A percentile compares a stretch with the other conserved stretches of the same genome.
phyloP scores from a whole-genome alignment of 2,113 vertebrate genomes.

The Colinus virginianus region DNA sequence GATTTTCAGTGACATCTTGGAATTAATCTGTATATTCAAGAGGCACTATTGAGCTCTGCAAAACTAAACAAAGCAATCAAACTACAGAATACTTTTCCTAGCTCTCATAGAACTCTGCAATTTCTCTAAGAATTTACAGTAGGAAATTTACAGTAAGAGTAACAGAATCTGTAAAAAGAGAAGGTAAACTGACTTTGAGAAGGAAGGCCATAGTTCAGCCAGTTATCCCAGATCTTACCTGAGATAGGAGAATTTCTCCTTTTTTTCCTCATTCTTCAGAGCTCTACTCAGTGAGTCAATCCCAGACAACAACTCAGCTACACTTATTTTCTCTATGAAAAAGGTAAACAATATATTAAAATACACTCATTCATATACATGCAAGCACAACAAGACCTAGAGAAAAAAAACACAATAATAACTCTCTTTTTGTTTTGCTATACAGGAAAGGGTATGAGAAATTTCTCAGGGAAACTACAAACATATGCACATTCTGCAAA shows the following conservation, averaged over 20 bases:
- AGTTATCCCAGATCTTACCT: constrained; percentile 34
- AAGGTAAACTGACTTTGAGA: neutral
- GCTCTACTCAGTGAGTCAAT: constrained; percentile 47
- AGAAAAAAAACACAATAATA: neutral
- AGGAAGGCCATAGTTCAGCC: neutral
- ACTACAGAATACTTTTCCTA: neutral
- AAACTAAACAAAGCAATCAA: neutral
- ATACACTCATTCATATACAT: neutral
- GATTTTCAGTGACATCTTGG: neutral
- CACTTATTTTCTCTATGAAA: constrained; percentile 49
- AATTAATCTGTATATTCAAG: neutral
- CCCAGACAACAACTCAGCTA: constrained; percentile 30
- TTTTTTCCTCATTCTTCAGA: constrained; percentile 51
- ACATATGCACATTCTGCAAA: constrained; percentile 36
- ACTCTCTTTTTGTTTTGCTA: neutral
- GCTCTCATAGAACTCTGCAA: neutral
- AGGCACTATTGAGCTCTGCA: neutral
- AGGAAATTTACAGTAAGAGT: neutral
- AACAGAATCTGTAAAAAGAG: neutral
- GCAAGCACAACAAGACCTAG: constrained; percentile 18
- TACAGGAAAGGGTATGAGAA: constrained; percentile 1
- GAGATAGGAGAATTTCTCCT: neutral
- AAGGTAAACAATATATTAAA: constrained; percentile 5
- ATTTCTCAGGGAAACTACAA: constrained; percentile 51
- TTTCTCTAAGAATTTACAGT: neutral